phyloP scores from a whole-genome alignment of 37 sponge, comb jelly and placozoan species.

The Dysidea cf. avara region DNA sequence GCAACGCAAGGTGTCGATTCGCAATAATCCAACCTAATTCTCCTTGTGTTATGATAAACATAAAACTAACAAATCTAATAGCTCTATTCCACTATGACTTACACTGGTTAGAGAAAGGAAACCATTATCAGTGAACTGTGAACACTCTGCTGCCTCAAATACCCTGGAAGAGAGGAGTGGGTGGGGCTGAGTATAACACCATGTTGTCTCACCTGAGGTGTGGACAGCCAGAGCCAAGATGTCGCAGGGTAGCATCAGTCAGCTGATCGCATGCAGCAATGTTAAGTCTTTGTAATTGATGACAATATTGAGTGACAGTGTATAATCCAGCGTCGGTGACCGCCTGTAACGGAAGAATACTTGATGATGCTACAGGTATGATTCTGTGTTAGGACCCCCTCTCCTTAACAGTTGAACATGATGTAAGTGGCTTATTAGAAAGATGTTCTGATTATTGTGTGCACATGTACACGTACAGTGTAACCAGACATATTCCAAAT shows the following conservation, averaged over 20 bases:
- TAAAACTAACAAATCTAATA: no score
- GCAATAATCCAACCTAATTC: no score
- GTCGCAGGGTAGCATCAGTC: slow-evolving; percentile 72
- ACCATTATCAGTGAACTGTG: slow-evolving; percentile 69
- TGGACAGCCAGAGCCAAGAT: slow-evolving; percentile 66
- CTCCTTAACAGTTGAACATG: no score
- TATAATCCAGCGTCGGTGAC: slow-evolving; percentile 64
- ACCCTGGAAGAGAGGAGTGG: slow-evolving; percentile 19
- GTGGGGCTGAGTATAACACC: background rate
- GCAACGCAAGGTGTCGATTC: no score
- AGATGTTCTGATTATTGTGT: no score
- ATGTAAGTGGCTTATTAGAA: no score
- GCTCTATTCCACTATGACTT: background rate
- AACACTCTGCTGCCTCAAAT: slow-evolving; percentile 62
- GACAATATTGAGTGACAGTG: slow-evolving; percentile 59
- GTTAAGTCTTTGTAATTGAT: slow-evolving; percentile 43
- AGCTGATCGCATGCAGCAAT: slow-evolving; percentile 61
- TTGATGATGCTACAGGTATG: background rate
- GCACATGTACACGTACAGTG: no score
- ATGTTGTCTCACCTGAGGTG: slow-evolving; percentile 39
- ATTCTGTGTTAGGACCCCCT: no score
- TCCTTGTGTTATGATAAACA: no score
- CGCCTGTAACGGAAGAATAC: slow-evolving; percentile 17
- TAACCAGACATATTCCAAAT: no score
- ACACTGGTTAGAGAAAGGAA: slow-evolving; percentile 66